Evolutionary conservation across 2,888 invertebrate genomes (phyloP).

Genomic region (Leptinotarsa peninsularis): DNA sequence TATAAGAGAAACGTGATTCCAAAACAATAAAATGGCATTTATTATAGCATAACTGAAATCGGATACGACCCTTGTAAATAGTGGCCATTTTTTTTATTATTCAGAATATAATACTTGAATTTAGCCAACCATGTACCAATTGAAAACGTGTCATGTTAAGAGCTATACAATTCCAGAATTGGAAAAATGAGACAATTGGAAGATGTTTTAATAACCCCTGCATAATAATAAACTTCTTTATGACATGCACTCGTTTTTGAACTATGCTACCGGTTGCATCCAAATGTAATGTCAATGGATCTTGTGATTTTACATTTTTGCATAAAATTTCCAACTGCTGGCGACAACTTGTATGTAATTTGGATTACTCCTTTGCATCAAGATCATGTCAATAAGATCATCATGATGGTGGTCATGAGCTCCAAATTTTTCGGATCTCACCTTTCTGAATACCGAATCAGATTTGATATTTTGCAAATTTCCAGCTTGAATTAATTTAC

Average conservation of each 20-base stretch:
- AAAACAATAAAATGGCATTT: too few species aligned
- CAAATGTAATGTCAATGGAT: too few species aligned
- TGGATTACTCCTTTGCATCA: conserved; percentile 22
- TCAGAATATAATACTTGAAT: background rate
- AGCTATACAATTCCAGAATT: background rate
- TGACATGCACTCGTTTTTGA: too few species aligned
- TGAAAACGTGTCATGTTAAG: background rate
- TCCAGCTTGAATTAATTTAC: conserved; percentile 23
- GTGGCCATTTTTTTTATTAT: background rate
- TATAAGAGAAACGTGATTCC: too few species aligned
- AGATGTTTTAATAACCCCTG: background rate
- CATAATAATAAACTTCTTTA: background rate
- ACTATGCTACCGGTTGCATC: too few species aligned
- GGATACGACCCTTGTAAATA: too few species aligned
- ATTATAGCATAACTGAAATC: too few species aligned
- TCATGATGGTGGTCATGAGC: conserved; percentile 5
- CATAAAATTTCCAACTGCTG: too few species aligned
- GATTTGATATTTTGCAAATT: conserved; percentile 24
- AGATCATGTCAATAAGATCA: conserved; percentile 21
- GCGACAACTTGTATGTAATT: conserved; percentile 12
- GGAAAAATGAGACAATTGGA: conserved; percentile 1
- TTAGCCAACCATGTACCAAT: conserved; percentile 5
- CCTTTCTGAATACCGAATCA: conserved; percentile 7
- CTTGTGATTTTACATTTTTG: too few species aligned
- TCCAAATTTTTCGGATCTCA: background rate